phyloP scores from a whole-genome alignment of 2,113 vertebrate species.

The Chauna torquata region DNA sequence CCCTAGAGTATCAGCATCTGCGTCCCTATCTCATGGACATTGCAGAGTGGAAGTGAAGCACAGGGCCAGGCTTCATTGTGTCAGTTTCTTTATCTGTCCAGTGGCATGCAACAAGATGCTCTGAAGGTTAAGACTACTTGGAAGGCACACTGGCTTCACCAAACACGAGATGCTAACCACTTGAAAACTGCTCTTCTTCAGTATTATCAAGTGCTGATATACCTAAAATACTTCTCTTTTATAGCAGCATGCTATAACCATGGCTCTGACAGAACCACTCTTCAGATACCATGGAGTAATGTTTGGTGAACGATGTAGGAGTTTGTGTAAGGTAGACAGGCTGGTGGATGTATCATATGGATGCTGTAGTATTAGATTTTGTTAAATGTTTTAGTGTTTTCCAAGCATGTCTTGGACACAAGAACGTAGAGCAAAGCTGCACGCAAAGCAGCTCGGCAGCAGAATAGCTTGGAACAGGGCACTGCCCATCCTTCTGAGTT shows the following conservation, averaged over 20 bases:
- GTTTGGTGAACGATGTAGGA: background rate
- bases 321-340: background rate
- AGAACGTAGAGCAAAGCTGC: background rate
- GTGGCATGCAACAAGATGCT: background rate
- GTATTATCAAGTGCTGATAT: background rate
- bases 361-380: background rate
- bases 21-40: background rate
- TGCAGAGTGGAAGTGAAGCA: background rate
- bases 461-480: background rate
- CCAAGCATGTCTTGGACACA: background rate
- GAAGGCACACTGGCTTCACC: background rate
- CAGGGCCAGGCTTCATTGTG: too few species aligned
- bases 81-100: background rate
- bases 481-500: background rate
- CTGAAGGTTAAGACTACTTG: background rate
- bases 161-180: background rate
- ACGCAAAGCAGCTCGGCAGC: background rate
- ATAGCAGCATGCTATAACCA: rapidly evolving
- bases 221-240: background rate
- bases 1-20: background rate
- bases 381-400: background rate
- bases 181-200: background rate
- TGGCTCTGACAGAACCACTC: background rate
- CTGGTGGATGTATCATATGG: background rate
- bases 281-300: background rate